phyloP scores from a whole-genome alignment of 2,113 vertebrate species.

The Entelurus aequoreus region DNA sequence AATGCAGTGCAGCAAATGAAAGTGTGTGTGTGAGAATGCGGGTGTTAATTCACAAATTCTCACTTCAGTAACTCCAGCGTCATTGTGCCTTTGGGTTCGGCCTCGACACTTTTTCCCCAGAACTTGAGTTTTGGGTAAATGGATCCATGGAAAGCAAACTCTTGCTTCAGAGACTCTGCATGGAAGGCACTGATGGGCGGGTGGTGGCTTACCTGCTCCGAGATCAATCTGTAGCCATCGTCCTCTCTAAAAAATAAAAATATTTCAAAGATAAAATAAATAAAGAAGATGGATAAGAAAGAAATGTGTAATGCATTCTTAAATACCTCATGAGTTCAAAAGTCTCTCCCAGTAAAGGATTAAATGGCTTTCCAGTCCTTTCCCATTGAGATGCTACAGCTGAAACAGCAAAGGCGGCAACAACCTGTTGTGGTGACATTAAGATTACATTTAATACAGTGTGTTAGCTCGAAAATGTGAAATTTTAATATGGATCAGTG shows the following conservation, averaged over 20 bases:
- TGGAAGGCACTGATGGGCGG: constrained; percentile 97
- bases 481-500: no score
- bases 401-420: constrained; percentile 94
- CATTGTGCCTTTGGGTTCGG: constrained; percentile 91
- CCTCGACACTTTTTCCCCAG: constrained; percentile 98
- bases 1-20: no score
- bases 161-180: constrained; percentile 86
- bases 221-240: constrained; percentile 92
- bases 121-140: constrained; percentile 98
- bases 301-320: background rate
- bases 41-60: constrained; percentile 50
- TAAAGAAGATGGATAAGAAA: background rate
- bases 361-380: constrained; percentile 95
- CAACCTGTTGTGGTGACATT: constrained; percentile 71
- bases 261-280: background rate
- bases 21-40: no score
- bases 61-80: constrained; percentile 95
- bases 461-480: no score
- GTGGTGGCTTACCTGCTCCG: constrained; percentile 97
- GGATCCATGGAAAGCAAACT: constrained; percentile 95
- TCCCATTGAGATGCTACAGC: constrained; percentile 98
- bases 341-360: constrained; percentile 92
- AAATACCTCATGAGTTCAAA: constrained; percentile 88
- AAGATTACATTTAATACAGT: background rate
- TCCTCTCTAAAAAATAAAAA: constrained; percentile 75